A percentile compares a stretch with the other conserved stretches of the same genome.
These are phyloP conservation scores for Condylura cristata DNA, from an alignment of 2,113 vertebrate genomes.

Conservation along the genomic window DNA sequence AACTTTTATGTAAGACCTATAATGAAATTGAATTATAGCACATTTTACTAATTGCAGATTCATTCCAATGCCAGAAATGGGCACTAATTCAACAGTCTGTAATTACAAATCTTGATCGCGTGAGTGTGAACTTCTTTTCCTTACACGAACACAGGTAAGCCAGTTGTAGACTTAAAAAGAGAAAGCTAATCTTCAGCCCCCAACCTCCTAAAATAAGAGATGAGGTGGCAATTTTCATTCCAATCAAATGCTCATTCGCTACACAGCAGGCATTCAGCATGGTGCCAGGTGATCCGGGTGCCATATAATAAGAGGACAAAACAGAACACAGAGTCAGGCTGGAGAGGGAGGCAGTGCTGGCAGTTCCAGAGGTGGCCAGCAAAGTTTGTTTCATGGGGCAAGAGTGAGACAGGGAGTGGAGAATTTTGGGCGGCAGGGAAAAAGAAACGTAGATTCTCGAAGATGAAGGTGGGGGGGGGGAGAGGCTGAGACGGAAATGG, in stretches of 20 bases:
- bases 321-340: neutral
- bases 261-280: neutral
- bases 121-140: neutral
- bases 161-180: slow-evolving; percentile 11
- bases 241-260: neutral
- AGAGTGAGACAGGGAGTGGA: neutral
- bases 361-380: neutral
- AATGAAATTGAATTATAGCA: neutral
- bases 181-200: neutral
- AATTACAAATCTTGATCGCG: neutral
- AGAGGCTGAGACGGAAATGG: neutral
- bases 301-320: neutral
- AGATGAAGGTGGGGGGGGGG: no score
- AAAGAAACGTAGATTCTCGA: neutral
- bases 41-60: neutral
- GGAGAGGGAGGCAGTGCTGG: neutral
- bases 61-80: neutral
- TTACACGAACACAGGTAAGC: slow-evolving; percentile 4
- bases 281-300: neutral
- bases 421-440: neutral
- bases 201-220: slow-evolving; percentile 12
- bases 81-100: neutral
- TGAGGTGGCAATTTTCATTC: neutral
- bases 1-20: neutral
- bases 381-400: neutral